Base-by-base conservation (phyloP, 2,888 invertebrate species). In the Parnassius mnemosyne region DNA sequence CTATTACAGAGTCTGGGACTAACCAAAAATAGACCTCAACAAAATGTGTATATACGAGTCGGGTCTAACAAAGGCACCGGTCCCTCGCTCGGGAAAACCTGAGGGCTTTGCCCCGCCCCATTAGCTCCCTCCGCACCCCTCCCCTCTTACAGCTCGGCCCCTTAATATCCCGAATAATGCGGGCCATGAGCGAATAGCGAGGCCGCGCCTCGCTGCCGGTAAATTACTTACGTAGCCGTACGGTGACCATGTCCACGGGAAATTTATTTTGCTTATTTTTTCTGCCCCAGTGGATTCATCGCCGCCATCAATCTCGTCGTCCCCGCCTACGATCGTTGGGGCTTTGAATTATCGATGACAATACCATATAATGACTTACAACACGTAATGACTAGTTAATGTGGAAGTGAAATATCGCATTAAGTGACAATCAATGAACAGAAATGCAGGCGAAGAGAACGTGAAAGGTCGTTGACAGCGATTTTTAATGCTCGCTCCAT, bases 61-160 rank as follows among this genome's bases (percentile, higher is more conserved):
- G 46, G 52, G 7, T 47, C 16, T 12, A 20, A 41, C n/a, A 20
- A 3, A 51, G 46, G 50, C 25, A 16, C n/a, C 43, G 54, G 34
- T 11, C n/a, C 57, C 53, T 53, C 54, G 12, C 47, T 44, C 20
- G 10, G 56, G 46, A 20, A 46, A 44, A 56, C 44, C 44, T 51
- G 49, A 49, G 51, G 55, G 44, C 44, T 5, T n/a, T 46, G 56
- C 47, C 53, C 53, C 61, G 61, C 52, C 60, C 60, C 41, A 52
- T 41, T 9, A n/a, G 25, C 41, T 41, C 41, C 41, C 25, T 49
- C 56, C 51, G 20, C 44, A 43, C 55, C 54, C 54, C 53, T 47
- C 59, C 46, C 54, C 53, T 47, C 59, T 34, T 12, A 13, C 16
- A 13, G 20, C 54, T 42, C 49, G 13, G 49, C 56, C 47, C 46